Evolutionary conservation across 2,113 vertebrate species (phyloP).

Genomic region (Psittacus erithacus): DNA sequence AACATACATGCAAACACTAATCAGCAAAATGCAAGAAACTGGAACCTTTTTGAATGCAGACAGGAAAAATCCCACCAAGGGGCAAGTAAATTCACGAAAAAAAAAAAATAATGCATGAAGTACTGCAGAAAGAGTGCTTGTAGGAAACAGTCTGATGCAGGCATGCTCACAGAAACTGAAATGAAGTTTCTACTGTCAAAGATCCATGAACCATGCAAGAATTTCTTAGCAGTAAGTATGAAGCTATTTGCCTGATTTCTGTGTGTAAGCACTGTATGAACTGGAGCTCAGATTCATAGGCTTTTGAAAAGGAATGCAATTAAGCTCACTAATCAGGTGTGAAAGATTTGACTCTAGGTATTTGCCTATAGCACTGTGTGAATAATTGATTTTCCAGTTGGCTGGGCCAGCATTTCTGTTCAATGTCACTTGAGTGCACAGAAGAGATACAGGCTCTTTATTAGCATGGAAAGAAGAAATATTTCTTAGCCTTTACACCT

Average conservation of each 20-base stretch:
- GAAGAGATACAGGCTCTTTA: neutral
- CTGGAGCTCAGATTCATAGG: neutral
- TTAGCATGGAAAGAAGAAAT: neutral
- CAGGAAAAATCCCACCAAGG: neutral
- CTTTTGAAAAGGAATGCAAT: neutral
- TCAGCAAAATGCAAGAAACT: neutral
- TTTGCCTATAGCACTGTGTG: neutral
- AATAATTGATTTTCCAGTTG: slow-evolving; percentile 10
- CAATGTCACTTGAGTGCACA: neutral
- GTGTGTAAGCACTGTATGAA: neutral
- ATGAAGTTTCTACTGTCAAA: neutral
- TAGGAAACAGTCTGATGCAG: neutral
- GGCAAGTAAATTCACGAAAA: neutral
- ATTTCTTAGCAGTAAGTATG: neutral
- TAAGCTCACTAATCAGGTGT: neutral
- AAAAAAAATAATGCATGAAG: neutral
- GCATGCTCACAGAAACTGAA: neutral
- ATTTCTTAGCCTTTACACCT: neutral
- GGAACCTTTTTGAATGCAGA: neutral
- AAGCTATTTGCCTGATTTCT: neutral
- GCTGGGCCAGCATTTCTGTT: neutral
- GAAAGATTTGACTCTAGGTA: neutral
- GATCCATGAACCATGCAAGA: neutral
- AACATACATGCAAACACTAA: neutral
- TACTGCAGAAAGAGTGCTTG: neutral